Percentiles rank a stretch among this genome's conserved stretches.
These are phyloP conservation scores for Mareca penelope DNA, from an alignment of 2,797 vertebrate genomes.

Conservation along the genomic window DNA sequence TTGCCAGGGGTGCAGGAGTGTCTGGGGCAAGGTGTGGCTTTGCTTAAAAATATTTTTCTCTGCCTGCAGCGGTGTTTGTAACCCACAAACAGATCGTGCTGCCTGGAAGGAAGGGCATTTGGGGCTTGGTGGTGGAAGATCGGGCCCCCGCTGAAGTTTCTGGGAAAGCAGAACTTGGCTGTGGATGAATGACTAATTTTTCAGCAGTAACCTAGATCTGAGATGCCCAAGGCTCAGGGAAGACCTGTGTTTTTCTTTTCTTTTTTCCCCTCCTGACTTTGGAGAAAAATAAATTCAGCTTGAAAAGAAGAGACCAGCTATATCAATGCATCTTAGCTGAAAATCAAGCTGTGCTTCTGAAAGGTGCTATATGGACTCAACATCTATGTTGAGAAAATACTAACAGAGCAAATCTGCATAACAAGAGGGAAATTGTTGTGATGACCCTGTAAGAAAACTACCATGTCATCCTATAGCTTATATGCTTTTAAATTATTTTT, in stretches of 20 bases:
- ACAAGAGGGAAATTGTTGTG: not conserved
- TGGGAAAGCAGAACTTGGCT: not conserved
- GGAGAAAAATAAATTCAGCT: not conserved
- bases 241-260: not conserved
- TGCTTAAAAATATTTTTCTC: not conserved
- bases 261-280: not conserved
- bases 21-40: fast-evolving
- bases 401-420: not conserved
- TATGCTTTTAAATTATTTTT: not conserved
- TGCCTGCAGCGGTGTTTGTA: not conserved
- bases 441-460: not conserved
- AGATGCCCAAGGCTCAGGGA: not conserved
- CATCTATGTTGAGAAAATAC: not conserved
- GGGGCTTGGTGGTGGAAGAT: not conserved
- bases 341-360: not conserved
- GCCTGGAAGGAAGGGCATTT: not conserved
- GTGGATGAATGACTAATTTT: not conserved
- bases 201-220: not conserved
- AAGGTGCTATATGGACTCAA: not conserved
- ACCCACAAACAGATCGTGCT: fast-evolving
- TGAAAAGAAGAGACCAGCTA: not conserved
- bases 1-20: not conserved
- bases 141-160: not conserved
- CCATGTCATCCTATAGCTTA: not conserved
- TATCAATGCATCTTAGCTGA: not conserved